Evolutionary conservation across 2,113 vertebrate species (phyloP).

Genomic region (Egretta garzetta): DNA sequence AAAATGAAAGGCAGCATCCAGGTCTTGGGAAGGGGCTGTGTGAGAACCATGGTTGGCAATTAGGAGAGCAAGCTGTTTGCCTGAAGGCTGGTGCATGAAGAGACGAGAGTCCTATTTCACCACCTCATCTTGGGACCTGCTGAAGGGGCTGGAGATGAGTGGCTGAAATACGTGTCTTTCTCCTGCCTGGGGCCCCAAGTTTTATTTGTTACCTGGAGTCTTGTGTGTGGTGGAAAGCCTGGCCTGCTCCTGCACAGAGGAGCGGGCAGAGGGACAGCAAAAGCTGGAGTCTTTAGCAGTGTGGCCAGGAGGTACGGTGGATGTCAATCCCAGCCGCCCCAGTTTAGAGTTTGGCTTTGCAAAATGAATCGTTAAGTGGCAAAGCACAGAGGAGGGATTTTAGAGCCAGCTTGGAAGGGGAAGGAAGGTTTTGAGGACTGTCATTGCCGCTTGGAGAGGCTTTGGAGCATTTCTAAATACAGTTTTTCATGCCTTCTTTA

Average conservation of each 20-base stretch:
- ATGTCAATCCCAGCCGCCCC: fast-evolving
- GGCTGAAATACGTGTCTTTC: not conserved
- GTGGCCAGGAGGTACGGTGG: fast-evolving
- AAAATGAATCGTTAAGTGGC: not conserved
- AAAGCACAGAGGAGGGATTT: not conserved
- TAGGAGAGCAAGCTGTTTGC: not conserved
- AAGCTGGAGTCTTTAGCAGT: not conserved
- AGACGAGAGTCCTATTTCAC: not conserved
- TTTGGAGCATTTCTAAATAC: not conserved
- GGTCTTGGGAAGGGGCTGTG: not conserved
- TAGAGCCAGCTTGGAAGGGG: not conserved
- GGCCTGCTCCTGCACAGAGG: not conserved
- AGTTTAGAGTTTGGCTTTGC: not conserved
- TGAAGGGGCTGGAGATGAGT: not conserved
- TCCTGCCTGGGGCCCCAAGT: not conserved
- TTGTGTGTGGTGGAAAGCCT: not conserved
- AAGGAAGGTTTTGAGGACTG: not conserved
- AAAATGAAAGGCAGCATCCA: not conserved
- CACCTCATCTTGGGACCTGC: not conserved
- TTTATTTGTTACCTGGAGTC: not conserved
- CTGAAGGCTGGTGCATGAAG: not conserved
- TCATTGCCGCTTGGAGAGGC: not conserved
- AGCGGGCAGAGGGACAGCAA: not conserved
- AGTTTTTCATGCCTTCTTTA: not conserved
- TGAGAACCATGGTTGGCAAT: not conserved